Percentiles rank a stretch among this genome's conserved stretches.
phyloP scores from a whole-genome alignment of 2,888 invertebrate genomes.

The Tiphia femorata region DNA sequence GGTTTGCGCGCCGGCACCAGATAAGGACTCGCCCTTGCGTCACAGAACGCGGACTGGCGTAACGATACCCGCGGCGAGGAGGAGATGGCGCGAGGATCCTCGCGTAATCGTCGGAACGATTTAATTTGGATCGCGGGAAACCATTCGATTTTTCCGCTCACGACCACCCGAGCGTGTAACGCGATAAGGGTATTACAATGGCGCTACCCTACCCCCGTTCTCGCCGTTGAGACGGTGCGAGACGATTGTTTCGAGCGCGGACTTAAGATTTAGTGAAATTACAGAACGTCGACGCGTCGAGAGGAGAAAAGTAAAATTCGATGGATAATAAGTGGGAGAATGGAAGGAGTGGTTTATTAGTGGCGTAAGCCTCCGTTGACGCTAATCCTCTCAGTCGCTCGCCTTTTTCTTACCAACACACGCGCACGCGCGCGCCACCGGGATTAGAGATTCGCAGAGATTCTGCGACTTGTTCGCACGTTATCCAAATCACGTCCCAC shows the following conservation, averaged over 20 bases:
- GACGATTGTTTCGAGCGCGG: no score
- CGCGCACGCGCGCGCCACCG: conserved; percentile 18
- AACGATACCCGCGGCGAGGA: background rate
- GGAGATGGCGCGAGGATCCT: no score
- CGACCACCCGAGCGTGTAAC: no score
- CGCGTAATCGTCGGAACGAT: no score
- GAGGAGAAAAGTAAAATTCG: background rate
- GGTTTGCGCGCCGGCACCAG: conserved; percentile 44
- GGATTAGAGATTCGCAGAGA: no score
- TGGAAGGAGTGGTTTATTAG: conserved; percentile 31
- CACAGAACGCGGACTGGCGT: background rate
- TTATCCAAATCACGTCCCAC: conserved; percentile 36
- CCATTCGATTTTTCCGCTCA: no score
- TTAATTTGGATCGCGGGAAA: no score
- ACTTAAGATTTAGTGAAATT: conserved; percentile 21
- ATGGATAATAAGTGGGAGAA: background rate
- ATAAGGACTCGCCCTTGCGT: conserved; percentile 35
- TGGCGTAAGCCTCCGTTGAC: conserved; percentile 48
- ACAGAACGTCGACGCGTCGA: background rate
- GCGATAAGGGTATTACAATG: no score
- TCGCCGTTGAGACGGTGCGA: no score
- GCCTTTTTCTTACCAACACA: conserved; percentile 26
- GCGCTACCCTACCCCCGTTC: no score
- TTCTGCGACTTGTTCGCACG: conserved; percentile 42
- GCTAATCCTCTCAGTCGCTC: conserved; percentile 52